A percentile compares a stretch with the other conserved stretches of the same genome.
These are phyloP conservation scores for Mycteria americana DNA, from an alignment of 2,797 vertebrate species.

Conservation along the genomic window DNA sequence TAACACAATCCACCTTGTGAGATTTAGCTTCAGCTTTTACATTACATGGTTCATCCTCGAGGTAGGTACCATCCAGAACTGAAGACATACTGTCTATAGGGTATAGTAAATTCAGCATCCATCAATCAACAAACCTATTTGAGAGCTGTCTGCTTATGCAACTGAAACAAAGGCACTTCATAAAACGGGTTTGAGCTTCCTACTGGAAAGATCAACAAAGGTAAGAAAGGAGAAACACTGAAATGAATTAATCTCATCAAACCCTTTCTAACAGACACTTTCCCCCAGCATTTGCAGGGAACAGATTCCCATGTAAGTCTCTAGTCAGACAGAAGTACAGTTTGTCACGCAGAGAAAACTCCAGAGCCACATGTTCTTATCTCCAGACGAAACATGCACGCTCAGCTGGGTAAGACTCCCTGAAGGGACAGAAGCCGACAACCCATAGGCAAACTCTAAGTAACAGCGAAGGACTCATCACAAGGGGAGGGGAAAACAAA, in stretches of 20 bases:
- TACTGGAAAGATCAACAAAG: not conserved
- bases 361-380: not conserved
- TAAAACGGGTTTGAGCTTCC: not conserved
- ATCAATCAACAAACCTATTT: not conserved
- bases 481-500: not conserved
- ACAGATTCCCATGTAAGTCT: fast-evolving
- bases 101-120: not conserved
- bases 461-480: not conserved
- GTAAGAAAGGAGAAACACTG: not conserved
- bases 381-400: not conserved
- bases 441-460: not conserved
- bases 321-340: not conserved
- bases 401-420: not conserved
- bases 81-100: not conserved
- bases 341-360: not conserved
- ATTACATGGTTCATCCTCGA: not conserved
- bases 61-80: not conserved
- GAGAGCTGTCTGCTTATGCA: not conserved
- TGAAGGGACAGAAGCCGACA: not conserved
- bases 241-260: not conserved
- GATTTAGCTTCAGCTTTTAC: not conserved
- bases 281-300: not conserved
- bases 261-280: not conserved
- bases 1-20: not conserved
- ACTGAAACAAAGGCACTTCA: not conserved